Base-by-base conservation (phyloP, 2,888 invertebrate species). In the Anthoptus insignis region DNA sequence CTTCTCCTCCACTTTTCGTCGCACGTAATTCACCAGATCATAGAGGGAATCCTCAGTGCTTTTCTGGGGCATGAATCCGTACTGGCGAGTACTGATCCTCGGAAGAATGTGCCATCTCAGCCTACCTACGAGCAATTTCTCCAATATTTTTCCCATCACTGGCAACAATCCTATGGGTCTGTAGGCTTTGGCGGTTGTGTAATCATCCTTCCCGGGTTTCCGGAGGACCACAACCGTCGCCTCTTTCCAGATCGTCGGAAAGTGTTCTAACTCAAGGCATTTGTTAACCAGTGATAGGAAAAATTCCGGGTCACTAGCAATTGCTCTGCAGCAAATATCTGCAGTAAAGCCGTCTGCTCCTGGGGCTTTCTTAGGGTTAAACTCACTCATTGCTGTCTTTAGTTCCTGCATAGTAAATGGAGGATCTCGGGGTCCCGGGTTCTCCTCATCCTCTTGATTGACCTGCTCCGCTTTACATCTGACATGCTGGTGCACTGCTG, bases 71-170 rank as follows among this genome's bases (percentile, higher is more conserved):
- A 27, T 27, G 27, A 27, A 27, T 3, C 27, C 27, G 27, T 27
- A 27, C 7, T 27, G 42, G 42, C 56, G 13, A 3, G 5, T 9
- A 22, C 56, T 57, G 13, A 57, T 24, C 8, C 13, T 7, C 0
- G 56, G 56, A 14, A 24, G 4, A n/a, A 24, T 39, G 37, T 57
- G 27, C 22, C n/a, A 57, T 14, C n/a, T 39, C 14, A 57, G 9
- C 3, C 56, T 21, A 2, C 39, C 13, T 2, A 57, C 32, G 16
- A 57, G 9, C 57, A 57, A 14, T 19, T 57, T 57, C 14, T 57
- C 57, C 3, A 29, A 13, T 5, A 45, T 13, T 24, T 57, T 57
- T 2, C 54, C 54, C 34, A 54, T 19, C 14, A 54, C 54, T 19
- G 37, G 27, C 27, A 27, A 27, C 3, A 27, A 7, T 27, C 27